These are phyloP conservation scores for Mylabris sibirica DNA, from an alignment of 2,888 invertebrate genomes.

Conservation along the genomic window DNA sequence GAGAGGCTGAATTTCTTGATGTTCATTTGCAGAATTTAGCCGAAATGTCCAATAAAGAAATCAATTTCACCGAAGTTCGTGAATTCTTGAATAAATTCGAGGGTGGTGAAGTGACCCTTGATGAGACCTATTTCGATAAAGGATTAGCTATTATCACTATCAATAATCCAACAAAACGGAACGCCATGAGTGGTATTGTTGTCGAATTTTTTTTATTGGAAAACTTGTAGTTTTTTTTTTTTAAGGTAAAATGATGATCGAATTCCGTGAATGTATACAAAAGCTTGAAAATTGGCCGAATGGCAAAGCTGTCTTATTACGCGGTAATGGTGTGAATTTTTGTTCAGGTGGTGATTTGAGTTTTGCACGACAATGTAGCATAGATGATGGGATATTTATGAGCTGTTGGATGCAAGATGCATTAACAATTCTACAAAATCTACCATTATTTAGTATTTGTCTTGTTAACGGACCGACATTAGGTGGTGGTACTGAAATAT, in stretches of 20 bases:
- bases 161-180: slow-evolving; percentile 50
- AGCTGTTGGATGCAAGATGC: slow-evolving; percentile 51
- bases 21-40: neutral
- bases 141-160: slow-evolving; percentile 52
- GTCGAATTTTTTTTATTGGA: neutral
- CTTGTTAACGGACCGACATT: slow-evolving; percentile 50
- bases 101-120: slow-evolving; percentile 47
- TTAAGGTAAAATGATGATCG: slow-evolving; percentile 55
- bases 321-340: slow-evolving; percentile 50
- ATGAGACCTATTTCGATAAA: slow-evolving; percentile 43
- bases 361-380: slow-evolving; percentile 47
- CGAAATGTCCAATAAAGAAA: neutral
- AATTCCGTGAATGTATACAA: slow-evolving; percentile 48
- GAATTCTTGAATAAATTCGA: slow-evolving; percentile 39
- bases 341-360: slow-evolving; percentile 55
- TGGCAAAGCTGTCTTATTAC: slow-evolving; percentile 54
- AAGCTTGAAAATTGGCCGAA: slow-evolving; percentile 51
- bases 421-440: slow-evolving; percentile 44
- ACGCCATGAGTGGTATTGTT: slow-evolving; percentile 54
- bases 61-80: slow-evolving; percentile 39
- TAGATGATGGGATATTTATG: slow-evolving; percentile 48
- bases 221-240: neutral
- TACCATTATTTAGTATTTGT: slow-evolving; percentile 50
- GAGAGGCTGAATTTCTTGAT: too few relatives aligned
- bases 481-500: slow-evolving; percentile 54